A percentile compares a stretch with the other conserved stretches of the same genome.
These are phyloP conservation scores for Bembecia ichneumoniformis DNA, from an alignment of 2,888 invertebrate species.

Conservation along the genomic window DNA sequence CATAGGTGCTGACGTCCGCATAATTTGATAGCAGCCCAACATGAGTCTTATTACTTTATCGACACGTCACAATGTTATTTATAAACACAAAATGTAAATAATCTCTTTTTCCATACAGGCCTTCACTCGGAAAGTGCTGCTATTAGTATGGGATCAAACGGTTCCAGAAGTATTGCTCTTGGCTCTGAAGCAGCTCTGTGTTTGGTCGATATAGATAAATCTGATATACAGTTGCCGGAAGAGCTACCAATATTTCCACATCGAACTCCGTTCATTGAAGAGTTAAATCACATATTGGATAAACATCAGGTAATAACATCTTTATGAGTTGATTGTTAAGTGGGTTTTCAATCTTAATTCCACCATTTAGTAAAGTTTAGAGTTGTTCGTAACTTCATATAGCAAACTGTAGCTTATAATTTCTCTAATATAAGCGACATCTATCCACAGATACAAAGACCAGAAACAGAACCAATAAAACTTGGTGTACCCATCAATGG, in stretches of 20 bases:
- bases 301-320: conserved; percentile 73
- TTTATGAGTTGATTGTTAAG: neutral
- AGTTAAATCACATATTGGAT: conserved; percentile 81
- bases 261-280: conserved; percentile 86
- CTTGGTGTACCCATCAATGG: conserved; percentile 59
- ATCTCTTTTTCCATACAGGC: conserved; percentile 35
- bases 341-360: no score
- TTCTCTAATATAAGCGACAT: no score
- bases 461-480: conserved; percentile 65
- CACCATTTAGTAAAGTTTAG: no score
- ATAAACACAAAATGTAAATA: neutral
- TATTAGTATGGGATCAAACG: conserved; percentile 35
- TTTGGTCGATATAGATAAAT: conserved; percentile 95
- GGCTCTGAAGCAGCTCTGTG: conserved; percentile 91
- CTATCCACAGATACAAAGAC: conserved; percentile 48
- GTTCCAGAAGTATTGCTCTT: conserved; percentile 72
- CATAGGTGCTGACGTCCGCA: neutral
- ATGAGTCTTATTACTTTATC: no score
- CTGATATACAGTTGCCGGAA: conserved; percentile 93
- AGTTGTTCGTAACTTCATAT: no score
- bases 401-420: no score
- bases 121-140: conserved; percentile 74
- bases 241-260: conserved; percentile 96
- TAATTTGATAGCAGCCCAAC: no score
- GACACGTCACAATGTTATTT: no score